Evolutionary conservation across 2,797 vertebrate species (phyloP).

Genomic region (Halcyon chelicuti): DNA sequence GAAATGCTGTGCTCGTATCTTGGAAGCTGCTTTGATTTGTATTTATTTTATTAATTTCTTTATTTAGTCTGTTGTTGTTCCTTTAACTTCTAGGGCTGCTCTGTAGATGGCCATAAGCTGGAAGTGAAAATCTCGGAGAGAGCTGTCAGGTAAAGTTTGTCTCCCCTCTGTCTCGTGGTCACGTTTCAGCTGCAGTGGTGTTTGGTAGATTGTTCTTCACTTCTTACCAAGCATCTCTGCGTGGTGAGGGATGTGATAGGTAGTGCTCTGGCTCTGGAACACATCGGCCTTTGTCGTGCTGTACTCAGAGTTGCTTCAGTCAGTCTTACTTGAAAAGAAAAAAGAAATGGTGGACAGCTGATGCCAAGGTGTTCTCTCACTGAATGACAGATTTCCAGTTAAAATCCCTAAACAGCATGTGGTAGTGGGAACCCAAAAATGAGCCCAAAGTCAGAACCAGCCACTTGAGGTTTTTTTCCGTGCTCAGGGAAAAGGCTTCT

Average conservation of each 20-base stretch:
- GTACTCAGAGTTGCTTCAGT: background rate
- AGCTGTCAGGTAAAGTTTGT: slow-evolving; percentile 85
- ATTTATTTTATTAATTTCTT: background rate
- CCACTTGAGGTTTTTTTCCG: background rate
- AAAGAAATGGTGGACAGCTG: background rate
- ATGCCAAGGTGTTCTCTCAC: background rate
- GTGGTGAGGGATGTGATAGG: background rate
- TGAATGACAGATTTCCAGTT: background rate
- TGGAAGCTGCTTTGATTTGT: background rate
- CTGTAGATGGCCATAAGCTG: slow-evolving; percentile 89
- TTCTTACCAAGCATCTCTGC: background rate
- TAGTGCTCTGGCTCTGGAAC: background rate
- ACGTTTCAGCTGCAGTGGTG: background rate
- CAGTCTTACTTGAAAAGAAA: background rate
- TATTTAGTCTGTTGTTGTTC: background rate
- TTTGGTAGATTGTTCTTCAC: background rate
- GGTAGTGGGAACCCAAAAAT: background rate
- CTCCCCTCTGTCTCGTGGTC: background rate
- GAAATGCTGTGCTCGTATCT: background rate
- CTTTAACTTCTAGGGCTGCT: slow-evolving; percentile 80
- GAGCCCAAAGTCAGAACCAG: background rate
- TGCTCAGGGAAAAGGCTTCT: background rate
- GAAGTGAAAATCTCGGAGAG: slow-evolving; percentile 93
- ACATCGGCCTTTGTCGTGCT: background rate
- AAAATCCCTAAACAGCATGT: background rate